Conservation (phyloP, 2,113 vertebrate species). For the Barnardius zonarius region DNA sequence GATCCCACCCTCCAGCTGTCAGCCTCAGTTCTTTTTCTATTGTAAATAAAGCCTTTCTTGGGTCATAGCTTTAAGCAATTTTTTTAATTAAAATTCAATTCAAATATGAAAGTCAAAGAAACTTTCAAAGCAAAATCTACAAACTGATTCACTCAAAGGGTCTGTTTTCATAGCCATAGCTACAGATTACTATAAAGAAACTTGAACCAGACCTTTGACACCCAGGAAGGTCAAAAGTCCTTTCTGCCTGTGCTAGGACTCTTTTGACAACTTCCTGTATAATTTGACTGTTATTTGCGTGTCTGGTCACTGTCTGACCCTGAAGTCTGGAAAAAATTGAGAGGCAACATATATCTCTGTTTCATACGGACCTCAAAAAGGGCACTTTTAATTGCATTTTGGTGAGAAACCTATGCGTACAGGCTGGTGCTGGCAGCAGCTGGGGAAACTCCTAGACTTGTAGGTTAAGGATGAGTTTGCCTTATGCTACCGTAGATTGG, state of each 20-base stretch:
- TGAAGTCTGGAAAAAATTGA: slow-evolving; percentile 78
- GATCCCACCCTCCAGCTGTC: slow-evolving; percentile 9
- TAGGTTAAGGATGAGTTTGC: slow-evolving; percentile 24
- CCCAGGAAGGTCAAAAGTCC: slow-evolving; percentile 77
- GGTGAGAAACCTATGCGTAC: slow-evolving; percentile 38
- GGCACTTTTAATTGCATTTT: slow-evolving; percentile 63
- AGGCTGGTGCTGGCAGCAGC: not conserved
- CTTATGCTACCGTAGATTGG: not conserved
- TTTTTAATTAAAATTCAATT: slow-evolving; percentile 64
- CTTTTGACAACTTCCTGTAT: slow-evolving; percentile 87
- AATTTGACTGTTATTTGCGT: slow-evolving; percentile 84
- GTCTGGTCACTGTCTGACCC: slow-evolving; percentile 81
- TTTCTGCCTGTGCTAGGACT: slow-evolving; percentile 73
- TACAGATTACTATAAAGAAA: slow-evolving; percentile 82
- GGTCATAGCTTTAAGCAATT: slow-evolving; percentile 31
- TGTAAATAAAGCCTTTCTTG: slow-evolving; percentile 61
- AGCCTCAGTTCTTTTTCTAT: slow-evolving; percentile 15
- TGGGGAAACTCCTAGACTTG: not conserved
- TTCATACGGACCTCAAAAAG: slow-evolving; percentile 60
- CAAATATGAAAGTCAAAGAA: slow-evolving; percentile 62
- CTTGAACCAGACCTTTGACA: slow-evolving; percentile 85
- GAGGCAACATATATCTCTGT: slow-evolving; percentile 43
- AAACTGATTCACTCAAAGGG: slow-evolving; percentile 69
- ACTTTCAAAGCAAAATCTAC: slow-evolving; percentile 63
- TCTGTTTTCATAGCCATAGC: slow-evolving; percentile 74